Base-by-base conservation (phyloP, 1,140 invertebrate genomes). In the Drosophila novamexicana region DNA sequence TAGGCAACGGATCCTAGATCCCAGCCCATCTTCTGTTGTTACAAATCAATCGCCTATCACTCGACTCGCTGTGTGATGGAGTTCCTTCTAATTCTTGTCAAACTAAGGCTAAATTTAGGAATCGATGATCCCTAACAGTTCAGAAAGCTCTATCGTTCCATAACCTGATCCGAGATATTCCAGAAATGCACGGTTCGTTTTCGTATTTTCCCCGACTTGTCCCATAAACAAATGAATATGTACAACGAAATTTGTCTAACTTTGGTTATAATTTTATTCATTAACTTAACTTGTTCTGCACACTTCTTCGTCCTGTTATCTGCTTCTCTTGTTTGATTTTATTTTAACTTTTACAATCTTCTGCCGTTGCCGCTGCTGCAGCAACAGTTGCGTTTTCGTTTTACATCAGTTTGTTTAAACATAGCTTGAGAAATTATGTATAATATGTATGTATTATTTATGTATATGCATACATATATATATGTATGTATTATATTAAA, bases 241-340 rank as follows among this genome's bases (percentile, higher is more conserved):
- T 34, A 54, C 40, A 54, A n/a, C 32, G 34, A 54, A 39, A 54
- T 67, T 89, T 88, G 64, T 88, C 74, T 84, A 88, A 88, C 81
- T 88, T 88, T 88, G 83, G 83, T 86, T 86, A 88, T 86, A 86
- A 72, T 86, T 86, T 86, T 88, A 88, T 86, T 86, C 79, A 82
- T 82, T 80, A 86, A 79, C 83, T 86, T 88, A 86, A 86, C 79
- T 88, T 86, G 79, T 82, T 86, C 64, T 71, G 65, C 53, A 37
- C 53, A 62, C n/a, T 67, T 67, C 47, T 59, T 61, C 63, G 18
- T 69, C 29, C 18, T 62, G 40, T 63, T 53, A 16, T 53, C 14
- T 53, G 14, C 14, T 36, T 52, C 5, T 32, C 16, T 52, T 54
- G 36, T 71, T 36, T 40, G 9, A 49, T 47, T 67, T 36, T 54